Evolutionary conservation across 1,140 invertebrate species (phyloP).

Genomic region (Penaeus chinensis): DNA sequence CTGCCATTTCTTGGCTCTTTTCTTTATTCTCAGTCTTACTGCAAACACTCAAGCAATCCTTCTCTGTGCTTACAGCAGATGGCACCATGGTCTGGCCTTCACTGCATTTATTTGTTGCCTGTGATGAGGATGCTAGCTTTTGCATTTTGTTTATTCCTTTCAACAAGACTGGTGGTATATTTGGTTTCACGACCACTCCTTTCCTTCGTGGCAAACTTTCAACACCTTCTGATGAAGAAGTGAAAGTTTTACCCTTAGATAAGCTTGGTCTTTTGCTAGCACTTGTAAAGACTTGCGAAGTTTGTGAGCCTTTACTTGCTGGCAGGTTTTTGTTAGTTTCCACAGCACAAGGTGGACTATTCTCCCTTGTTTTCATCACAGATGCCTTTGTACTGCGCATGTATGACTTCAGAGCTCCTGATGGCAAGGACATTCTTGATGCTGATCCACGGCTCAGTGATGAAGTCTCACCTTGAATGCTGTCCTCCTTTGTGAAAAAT

Average conservation of each 20-base stretch:
- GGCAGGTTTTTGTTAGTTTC: neutral
- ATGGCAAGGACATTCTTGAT: conserved; percentile 45
- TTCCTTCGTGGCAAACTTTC: conserved; percentile 29
- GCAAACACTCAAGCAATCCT: neutral
- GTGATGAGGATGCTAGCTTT: too few species aligned
- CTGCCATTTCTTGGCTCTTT: neutral
- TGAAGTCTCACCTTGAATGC: conserved; percentile 2
- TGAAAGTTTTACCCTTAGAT: too few species aligned
- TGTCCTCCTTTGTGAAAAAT: neutral
- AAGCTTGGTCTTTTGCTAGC: neutral
- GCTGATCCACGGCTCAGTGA: neutral
- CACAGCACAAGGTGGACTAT: neutral
- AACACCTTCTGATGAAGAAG: neutral
- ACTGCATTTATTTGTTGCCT: too few species aligned
- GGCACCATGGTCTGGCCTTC: too few species aligned
- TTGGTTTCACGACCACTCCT: conserved; percentile 38
- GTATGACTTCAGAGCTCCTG: conserved; percentile 42
- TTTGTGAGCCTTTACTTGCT: neutral
- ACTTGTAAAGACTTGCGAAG: neutral
- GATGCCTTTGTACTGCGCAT: conserved; percentile 44
- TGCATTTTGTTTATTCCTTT: conserved; percentile 9
- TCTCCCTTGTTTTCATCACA: conserved; percentile 26
- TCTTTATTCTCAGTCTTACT: neutral
- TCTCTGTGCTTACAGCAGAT: neutral
- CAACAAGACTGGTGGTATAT: conserved; percentile 47